phyloP scores from a whole-genome alignment of 1,140 invertebrate species.

The Potamilus streckersoni region DNA sequence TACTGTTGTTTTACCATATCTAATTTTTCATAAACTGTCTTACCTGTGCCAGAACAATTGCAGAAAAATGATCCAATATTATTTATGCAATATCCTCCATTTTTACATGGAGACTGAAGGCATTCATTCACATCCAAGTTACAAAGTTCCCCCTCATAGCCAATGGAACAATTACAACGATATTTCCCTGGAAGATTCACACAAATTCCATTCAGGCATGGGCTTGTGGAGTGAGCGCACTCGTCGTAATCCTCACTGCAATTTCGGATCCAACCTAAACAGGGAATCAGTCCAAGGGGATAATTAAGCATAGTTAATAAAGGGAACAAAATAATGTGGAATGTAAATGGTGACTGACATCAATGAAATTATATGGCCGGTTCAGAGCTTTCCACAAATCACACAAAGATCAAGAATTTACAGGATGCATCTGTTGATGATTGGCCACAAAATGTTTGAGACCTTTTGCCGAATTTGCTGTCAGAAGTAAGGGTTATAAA shows the following conservation, averaged over 20 bases:
- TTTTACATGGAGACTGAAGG: conserved; percentile 36
- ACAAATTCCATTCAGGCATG: conserved; percentile 70
- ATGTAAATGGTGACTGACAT: no score
- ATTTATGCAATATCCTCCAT: conserved; percentile 41
- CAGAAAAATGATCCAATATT: conserved; percentile 19
- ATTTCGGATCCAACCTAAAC: background rate
- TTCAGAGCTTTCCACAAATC: no score
- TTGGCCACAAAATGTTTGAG: no score
- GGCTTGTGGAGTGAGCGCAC: conserved; percentile 36
- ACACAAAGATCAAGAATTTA: no score
- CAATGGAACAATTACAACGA: conserved; percentile 80
- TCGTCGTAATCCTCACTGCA: conserved; percentile 47
- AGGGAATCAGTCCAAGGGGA: no score
- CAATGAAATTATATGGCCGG: no score
- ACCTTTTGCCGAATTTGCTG: no score
- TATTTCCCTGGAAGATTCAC: conserved; percentile 73
- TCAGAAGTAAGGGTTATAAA: no score
- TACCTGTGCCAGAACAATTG: conserved; percentile 25
- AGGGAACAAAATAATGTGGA: no score
- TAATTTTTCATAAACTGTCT: background rate
- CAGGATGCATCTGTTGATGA: no score
- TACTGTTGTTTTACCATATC: no score
- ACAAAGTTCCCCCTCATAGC: conserved; percentile 66
- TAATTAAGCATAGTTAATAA: no score
- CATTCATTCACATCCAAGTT: conserved; percentile 44